phyloP scores from a whole-genome alignment of 2,888 invertebrate genomes.

The Barypeithes pellucidus region DNA sequence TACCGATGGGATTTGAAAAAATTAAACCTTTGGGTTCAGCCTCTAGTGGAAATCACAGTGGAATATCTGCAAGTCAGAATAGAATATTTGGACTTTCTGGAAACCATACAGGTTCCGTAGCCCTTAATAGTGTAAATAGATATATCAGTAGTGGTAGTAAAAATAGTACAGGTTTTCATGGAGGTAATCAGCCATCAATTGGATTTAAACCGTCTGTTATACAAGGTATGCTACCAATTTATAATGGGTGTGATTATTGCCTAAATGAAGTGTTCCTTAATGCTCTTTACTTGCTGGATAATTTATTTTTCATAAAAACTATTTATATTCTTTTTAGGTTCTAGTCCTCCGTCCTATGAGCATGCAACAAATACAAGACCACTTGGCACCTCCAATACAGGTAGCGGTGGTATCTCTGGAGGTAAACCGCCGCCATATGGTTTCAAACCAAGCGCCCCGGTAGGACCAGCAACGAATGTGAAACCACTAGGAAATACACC shows the following conservation, averaged over 20 bases:
- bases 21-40: no score
- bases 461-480: slow-evolving; percentile 51
- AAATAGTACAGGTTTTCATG: neutral
- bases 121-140: neutral
- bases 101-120: neutral
- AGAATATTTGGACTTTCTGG: neutral
- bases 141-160: neutral
- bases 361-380: slow-evolving; percentile 29
- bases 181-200: slow-evolving; percentile 15
- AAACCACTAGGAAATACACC: slow-evolving; percentile 50
- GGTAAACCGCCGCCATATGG: slow-evolving; percentile 26
- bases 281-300: neutral
- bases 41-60: no score
- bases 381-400: slow-evolving; percentile 23
- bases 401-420: neutral
- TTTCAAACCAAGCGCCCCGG: slow-evolving; percentile 46
- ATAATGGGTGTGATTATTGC: no score
- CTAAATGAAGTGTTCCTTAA: no score
- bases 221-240: slow-evolving; percentile 8
- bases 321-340: neutral
- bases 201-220: slow-evolving; percentile 36
- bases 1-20: no score
- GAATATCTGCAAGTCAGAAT: no score
- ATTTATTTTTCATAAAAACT: neutral
- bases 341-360: slow-evolving; percentile 14